These are phyloP conservation scores for Leptopilina clavipes DNA, from an alignment of 1,140 invertebrate genomes.

Conservation along the genomic window DNA sequence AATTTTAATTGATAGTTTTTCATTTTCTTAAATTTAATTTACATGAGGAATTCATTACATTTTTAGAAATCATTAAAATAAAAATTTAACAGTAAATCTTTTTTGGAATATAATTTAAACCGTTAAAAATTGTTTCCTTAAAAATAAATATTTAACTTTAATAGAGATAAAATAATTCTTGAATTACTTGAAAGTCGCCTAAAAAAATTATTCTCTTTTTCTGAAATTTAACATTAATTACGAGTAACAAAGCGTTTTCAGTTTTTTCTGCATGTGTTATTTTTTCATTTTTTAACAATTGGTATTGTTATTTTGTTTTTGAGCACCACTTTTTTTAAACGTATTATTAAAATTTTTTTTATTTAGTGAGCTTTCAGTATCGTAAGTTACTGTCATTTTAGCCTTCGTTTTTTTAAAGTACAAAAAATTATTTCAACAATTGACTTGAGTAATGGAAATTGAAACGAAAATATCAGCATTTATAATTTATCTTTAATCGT, in stretches of 20 bases:
- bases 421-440: background rate
- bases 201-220: background rate
- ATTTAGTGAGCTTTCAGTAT: constrained; percentile 19
- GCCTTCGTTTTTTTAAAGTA: background rate
- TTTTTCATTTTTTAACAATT: constrained; percentile 5
- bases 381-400: background rate
- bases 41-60: no score
- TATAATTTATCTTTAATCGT: background rate
- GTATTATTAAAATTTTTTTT: background rate
- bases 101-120: no score
- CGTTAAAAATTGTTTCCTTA: background rate
- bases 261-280: background rate
- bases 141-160: background rate
- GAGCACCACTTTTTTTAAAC: constrained; percentile 14
- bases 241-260: background rate
- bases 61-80: no score
- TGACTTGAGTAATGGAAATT: constrained; percentile 18
- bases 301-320: background rate
- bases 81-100: no score
- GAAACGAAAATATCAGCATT: background rate
- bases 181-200: background rate
- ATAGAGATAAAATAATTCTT: no score
- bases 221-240: background rate
- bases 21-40: no score
- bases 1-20: background rate